Conservation (phyloP, 2,797 vertebrate species). For the Danio kyathit region DNA sequence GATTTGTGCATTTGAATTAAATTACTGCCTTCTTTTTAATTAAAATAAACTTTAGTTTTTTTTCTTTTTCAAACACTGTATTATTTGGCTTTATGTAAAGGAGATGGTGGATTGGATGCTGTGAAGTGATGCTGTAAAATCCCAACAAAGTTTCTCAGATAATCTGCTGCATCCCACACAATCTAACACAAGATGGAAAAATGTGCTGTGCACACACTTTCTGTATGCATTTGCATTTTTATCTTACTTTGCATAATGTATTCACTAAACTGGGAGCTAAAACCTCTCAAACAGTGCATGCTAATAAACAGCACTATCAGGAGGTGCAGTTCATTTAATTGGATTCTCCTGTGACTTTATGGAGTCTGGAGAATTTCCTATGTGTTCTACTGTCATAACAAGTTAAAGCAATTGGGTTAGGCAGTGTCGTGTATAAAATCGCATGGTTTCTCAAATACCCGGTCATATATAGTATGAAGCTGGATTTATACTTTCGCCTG, state of each 20-base stretch:
- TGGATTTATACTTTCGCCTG: too few relatives aligned
- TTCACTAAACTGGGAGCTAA: not conserved
- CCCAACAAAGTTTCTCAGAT: not conserved
- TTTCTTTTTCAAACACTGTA: not conserved
- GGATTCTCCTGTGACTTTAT: not conserved
- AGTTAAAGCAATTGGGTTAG: too few relatives aligned
- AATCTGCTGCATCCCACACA: not conserved
- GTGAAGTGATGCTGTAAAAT: not conserved
- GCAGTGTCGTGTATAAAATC: too few relatives aligned
- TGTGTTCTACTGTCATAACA: too few relatives aligned
- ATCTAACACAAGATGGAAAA: not conserved
- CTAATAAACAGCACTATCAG: conserved; percentile 14
- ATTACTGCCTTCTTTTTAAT: not conserved
- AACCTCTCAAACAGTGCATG: not conserved
- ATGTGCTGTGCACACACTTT: not conserved
- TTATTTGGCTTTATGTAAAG: not conserved
- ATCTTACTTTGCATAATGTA: not conserved
- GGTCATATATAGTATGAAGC: too few relatives aligned
- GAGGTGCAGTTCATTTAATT: not conserved
- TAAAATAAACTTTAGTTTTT: not conserved
- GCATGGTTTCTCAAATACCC: too few relatives aligned
- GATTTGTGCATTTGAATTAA: not conserved
- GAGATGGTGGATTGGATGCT: not conserved
- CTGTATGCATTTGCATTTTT: not conserved
- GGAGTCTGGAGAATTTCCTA: not conserved